A percentile compares a stretch with the other conserved stretches of the same genome.
Evolutionary conservation across 2,113 vertebrate species (phyloP).

Genomic region (Caranx melampygus): DNA sequence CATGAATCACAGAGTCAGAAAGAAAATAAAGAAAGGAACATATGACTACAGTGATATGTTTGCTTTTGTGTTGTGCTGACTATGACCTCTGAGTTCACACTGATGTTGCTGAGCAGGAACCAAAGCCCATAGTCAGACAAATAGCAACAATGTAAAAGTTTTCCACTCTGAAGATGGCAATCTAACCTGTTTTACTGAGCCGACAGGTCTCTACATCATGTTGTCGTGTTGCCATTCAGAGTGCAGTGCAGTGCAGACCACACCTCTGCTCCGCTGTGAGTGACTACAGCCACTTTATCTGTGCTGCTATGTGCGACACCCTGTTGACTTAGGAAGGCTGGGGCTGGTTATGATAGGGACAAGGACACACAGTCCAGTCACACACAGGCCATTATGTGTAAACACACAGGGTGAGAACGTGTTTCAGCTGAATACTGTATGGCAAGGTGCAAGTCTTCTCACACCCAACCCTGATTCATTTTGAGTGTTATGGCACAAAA

Average conservation of each 20-base stretch:
- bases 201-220: slow-evolving; percentile 31
- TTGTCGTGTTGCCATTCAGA: neutral
- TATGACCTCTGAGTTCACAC: neutral
- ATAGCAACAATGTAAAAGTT: neutral
- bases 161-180: slow-evolving; percentile 17
- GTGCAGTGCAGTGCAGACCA: slow-evolving; percentile 5
- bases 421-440: neutral
- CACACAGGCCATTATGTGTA: neutral
- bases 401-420: slow-evolving; percentile 3
- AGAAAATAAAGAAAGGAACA: neutral
- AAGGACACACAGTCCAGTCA: slow-evolving; percentile 21
- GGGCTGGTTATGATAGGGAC: slow-evolving; percentile 33
- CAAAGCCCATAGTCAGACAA: neutral
- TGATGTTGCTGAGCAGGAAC: neutral
- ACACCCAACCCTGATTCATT: neutral
- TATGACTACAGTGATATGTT: neutral
- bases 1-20: neutral
- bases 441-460: slow-evolving; percentile 6
- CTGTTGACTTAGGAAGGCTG: slow-evolving; percentile 57
- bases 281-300: slow-evolving; percentile 39
- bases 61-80: neutral
- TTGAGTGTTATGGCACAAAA: neutral
- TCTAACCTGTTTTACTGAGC: slow-evolving; percentile 60
- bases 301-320: slow-evolving; percentile 15
- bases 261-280: slow-evolving; percentile 58